Evolutionary conservation across 2,888 invertebrate species (phyloP).

Genomic region (Lobophora halterata): DNA sequence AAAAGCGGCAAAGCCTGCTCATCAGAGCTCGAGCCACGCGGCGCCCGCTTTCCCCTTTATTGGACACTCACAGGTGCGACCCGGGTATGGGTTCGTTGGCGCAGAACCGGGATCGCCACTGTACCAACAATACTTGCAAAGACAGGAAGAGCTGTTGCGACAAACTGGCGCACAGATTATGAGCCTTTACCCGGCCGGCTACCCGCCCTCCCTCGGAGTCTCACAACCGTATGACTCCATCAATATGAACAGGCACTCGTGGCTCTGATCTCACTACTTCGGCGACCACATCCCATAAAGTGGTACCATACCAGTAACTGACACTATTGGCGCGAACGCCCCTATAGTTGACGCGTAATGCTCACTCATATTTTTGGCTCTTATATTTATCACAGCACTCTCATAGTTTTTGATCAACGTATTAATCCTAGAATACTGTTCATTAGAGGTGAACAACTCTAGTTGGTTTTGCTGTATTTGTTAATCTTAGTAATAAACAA

Average conservation of each 20-base stretch:
- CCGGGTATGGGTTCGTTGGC: slow-evolving; percentile 82
- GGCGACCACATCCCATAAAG: slow-evolving; percentile 22
- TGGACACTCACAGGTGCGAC: slow-evolving; percentile 80
- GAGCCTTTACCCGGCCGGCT: slow-evolving; percentile 84
- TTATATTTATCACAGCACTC: too few species aligned
- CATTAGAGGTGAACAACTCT: too few species aligned
- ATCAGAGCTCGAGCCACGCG: slow-evolving; percentile 63
- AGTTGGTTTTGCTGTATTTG: too few species aligned
- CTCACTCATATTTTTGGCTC: too few species aligned
- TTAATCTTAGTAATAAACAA: too few species aligned
- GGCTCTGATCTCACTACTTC: slow-evolving; percentile 76
- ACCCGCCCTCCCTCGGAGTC: slow-evolving; percentile 82
- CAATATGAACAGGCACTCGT: slow-evolving; percentile 84
- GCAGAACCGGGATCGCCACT: slow-evolving; percentile 84
- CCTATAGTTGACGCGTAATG: too few species aligned
- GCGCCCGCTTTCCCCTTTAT: slow-evolving; percentile 81
- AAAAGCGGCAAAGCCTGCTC: slow-evolving; percentile 71
- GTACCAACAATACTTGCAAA: slow-evolving; percentile 87
- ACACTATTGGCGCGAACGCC: too few species aligned
- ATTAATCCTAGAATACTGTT: too few species aligned
- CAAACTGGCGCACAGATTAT: slow-evolving; percentile 83
- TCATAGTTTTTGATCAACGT: too few species aligned
- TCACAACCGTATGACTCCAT: slow-evolving; percentile 87
- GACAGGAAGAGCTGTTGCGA: slow-evolving; percentile 81
- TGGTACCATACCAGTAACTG: too few species aligned